Base-by-base conservation (phyloP, 2,888 invertebrate genomes). In the Leucophenga montana region DNA sequence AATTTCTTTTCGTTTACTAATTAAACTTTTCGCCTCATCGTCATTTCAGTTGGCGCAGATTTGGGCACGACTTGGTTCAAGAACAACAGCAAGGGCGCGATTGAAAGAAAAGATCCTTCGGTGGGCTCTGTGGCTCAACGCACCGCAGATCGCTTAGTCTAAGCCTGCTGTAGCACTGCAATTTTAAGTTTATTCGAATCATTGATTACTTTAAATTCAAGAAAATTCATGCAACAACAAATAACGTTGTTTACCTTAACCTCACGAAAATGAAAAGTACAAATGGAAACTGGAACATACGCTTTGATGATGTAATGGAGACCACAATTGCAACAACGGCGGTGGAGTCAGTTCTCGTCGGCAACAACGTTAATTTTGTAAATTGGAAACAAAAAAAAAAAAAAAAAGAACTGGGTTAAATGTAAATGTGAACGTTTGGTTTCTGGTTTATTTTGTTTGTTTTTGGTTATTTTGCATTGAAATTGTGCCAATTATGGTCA, bases 21-120 rank as follows among this genome's bases (percentile, higher is more conserved):
- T 64, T 39, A 14, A 69, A 64, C 48, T 69, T 66, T n/a, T 64
- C 62, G 33, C 67, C 70, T 69, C 72, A 71, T 70, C 75, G 67
- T 82, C 71, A 75, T 81, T 83, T 62, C 81, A 81, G 81, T 81
- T 83, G 81, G 83, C 73, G 80, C 82, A 16, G 81, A 80, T 56
- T 68, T 81, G 73, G 83, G 83, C 69, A 73, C 77, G 70, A 74
- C 78, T 73, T 81, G 81, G 81, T 67, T 83, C 66, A 71, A 83
- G 56, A 67, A 74, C 39, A 67, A 73, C 39, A 71, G 74, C 68
- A 83, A 82, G 72, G 70, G 72, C n/a, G 16, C 69, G 14, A 31
- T 33, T 22, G 11, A 22, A 56, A 48, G n/a, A 50, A 46, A 8
- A 68, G 82, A 77, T 3, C 71, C 74, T 54, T 79, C 78, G 68